These are phyloP conservation scores for Pangasius larnaudii DNA, from an alignment of 2,797 vertebrate genomes.

Conservation along the genomic window DNA sequence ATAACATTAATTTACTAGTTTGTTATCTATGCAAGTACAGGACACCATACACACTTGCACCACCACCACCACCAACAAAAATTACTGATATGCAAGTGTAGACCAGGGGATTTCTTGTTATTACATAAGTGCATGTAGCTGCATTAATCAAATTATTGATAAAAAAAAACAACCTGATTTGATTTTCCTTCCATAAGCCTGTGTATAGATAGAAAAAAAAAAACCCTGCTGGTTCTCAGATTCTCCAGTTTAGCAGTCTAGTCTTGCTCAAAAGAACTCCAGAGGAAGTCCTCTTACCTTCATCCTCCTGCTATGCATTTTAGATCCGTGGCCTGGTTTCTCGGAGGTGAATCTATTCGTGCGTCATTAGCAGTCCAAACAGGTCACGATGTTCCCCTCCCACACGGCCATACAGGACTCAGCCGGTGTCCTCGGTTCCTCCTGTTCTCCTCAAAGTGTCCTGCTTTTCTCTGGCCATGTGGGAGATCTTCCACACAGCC, in stretches of 20 bases:
- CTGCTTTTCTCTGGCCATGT: slow-evolving; percentile 25
- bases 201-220: not conserved
- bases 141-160: not conserved
- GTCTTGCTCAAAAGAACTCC: not conserved
- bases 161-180: not conserved
- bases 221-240: not conserved
- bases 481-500: slow-evolving; percentile 17
- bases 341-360: slow-evolving; percentile 22
- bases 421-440: slow-evolving; percentile 29
- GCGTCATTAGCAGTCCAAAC: slow-evolving; percentile 41
- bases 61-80: not conserved
- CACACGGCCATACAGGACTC: not conserved
- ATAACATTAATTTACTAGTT: not conserved
- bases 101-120: not conserved
- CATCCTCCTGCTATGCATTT: not conserved
- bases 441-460: slow-evolving; percentile 13
- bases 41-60: not conserved
- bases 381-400: slow-evolving; percentile 45
- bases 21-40: not conserved
- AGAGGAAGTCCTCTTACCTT: not conserved
- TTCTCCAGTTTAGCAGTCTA: not conserved
- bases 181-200: not conserved
- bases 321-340: slow-evolving; percentile 39
- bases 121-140: not conserved
- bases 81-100: not conserved